Base-by-base conservation (phyloP, 2,113 vertebrate genomes). In the Ardeotis arabs region DNA sequence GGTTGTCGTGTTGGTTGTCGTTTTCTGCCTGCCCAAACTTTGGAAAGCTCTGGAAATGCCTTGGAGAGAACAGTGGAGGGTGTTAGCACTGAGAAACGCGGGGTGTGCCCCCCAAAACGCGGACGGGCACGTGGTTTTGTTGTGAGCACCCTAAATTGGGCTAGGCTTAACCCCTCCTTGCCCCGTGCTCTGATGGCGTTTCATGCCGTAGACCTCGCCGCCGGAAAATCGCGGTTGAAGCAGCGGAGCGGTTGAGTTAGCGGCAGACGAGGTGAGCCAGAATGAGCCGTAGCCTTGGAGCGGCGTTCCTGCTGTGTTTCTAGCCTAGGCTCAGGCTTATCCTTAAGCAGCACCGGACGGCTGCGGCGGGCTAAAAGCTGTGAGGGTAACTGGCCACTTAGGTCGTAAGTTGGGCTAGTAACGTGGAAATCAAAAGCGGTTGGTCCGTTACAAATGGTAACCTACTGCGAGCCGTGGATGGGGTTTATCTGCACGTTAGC, bases 101-200 rank as follows among this genome's bases (percentile, higher is more conserved):
- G 27, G 59, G 9, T 21, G 47, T 60, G 9, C 10, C 21, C 53
- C 47, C 24, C 37, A 31, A 16, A 56, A 56, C 0, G 0, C 1
- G 0, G 14, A 9, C 0, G 2, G 47, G 45, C 23, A 8, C 9
- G 2, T 50, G 33, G 56, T 17, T 60, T 81, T 67, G 27, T 53
- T 39, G 3, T 4, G 12, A n/a, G 28, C 7, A 2, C 64, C 75
- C 37, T 39, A 6, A 62, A 55, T 13, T 20, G 35, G 39, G 12
- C 62, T 45, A 13, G 44, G 22, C 37, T n/a, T n/a, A 27, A 53
- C 33, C 23, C 33, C 8, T 74, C 0, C 37, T 24, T 7, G 0
- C 2, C 4, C 58, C 23, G 3, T 19, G 1, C 49, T 69, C 55
- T 5, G 47, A 12, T 14, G 0, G 1, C 0, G 1, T 35, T 27